These are phyloP conservation scores for Grus americana DNA, from an alignment of 2,113 vertebrate genomes.

Conservation along the genomic window DNA sequence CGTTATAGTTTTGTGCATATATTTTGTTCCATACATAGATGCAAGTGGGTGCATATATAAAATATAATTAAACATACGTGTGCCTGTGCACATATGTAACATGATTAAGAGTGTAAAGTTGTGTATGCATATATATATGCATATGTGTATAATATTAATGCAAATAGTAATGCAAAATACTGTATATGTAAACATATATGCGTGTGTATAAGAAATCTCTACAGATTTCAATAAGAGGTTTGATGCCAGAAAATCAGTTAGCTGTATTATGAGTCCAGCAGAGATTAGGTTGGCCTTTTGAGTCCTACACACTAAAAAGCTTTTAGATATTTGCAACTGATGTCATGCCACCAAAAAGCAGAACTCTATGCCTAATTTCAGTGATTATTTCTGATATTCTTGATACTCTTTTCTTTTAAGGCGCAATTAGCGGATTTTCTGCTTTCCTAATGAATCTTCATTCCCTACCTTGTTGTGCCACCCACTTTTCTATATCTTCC, in stretches of 20 bases:
- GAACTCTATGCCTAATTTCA: background rate
- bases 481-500: background rate
- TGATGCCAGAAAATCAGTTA: background rate
- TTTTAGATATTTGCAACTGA: background rate
- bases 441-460: background rate
- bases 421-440: background rate
- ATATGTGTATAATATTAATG: background rate
- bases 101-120: background rate
- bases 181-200: no score
- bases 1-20: background rate
- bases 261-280: background rate
- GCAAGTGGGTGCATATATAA: background rate
- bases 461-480: background rate
- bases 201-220: background rate
- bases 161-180: background rate
- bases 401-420: background rate
- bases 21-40: background rate
- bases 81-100: background rate
- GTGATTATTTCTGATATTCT: background rate
- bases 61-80: background rate
- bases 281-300: background rate
- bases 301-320: background rate
- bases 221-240: background rate
- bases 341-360: background rate
- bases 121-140: fast-evolving